Evolutionary conservation across 2,797 vertebrate species (phyloP).

Genomic region (Heliangelus exortis): DNA sequence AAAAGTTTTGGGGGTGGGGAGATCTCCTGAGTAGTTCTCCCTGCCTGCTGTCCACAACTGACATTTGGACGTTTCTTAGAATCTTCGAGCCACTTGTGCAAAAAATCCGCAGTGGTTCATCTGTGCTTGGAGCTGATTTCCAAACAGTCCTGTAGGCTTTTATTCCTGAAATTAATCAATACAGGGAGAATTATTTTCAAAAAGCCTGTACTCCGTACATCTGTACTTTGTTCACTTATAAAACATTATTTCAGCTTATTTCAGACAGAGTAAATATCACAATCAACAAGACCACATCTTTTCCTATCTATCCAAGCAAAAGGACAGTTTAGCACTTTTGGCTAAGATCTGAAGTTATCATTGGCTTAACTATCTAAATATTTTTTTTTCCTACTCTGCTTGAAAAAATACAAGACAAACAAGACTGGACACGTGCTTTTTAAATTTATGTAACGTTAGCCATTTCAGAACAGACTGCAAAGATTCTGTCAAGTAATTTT

Average conservation of each 20-base stretch:
- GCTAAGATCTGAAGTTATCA: conserved; percentile 42
- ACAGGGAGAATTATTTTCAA: conserved; percentile 49
- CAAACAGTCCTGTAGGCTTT: conserved; percentile 5
- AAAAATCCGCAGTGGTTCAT: background rate
- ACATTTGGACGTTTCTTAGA: conserved; percentile 18
- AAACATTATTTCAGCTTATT: conserved; percentile 65
- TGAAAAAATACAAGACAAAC: background rate
- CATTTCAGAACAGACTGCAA: background rate
- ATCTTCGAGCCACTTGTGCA: background rate
- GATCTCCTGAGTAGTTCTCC: background rate
- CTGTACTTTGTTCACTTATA: conserved; percentile 47
- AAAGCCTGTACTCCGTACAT: conserved; percentile 28
- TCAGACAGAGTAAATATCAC: conserved; percentile 57
- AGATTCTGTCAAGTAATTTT: background rate
- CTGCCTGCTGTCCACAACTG: background rate
- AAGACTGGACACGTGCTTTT: background rate
- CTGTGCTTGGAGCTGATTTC: conserved; percentile 4
- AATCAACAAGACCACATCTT: conserved; percentile 43
- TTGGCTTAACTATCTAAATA: background rate
- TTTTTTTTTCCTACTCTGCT: background rate
- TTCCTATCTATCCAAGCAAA: conserved; percentile 38
- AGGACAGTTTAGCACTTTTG: conserved; percentile 26
- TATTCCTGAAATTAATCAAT: conserved; percentile 53
- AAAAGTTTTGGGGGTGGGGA: background rate
- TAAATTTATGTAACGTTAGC: background rate